phyloP scores from a whole-genome alignment of 2,113 vertebrate genomes.

The Phycodurus eques region DNA sequence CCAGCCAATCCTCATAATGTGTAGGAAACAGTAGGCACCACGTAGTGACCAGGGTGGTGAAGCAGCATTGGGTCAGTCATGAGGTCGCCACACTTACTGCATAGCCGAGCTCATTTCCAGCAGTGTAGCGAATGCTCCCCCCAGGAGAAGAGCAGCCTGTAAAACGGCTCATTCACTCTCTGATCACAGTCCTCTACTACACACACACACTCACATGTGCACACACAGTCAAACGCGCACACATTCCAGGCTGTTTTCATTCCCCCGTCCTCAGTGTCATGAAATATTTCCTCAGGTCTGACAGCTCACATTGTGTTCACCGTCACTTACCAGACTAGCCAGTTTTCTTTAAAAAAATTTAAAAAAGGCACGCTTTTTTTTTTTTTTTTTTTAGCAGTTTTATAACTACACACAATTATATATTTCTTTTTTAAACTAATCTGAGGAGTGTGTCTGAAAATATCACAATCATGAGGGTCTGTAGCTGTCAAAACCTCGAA shows the following conservation, averaged over 20 bases:
- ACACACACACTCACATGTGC: constrained; percentile 26
- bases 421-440: constrained; percentile 47
- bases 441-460: constrained; percentile 42
- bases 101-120: constrained; percentile 74
- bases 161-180: constrained; percentile 73
- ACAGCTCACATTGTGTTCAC: constrained; percentile 41
- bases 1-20: constrained; percentile 16
- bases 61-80: constrained; percentile 58
- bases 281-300: constrained; percentile 46
- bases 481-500: constrained; percentile 11
- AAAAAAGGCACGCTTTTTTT: background rate
- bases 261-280: constrained; percentile 26
- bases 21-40: constrained; percentile 61
- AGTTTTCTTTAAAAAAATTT: constrained; percentile 12
- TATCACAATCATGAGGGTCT: constrained; percentile 28
- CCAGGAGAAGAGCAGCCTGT: constrained; percentile 34
- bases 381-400: constrained; percentile 2
- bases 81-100: constrained; percentile 72
- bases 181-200: constrained; percentile 60
- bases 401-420: constrained; percentile 6
- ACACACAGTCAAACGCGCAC: constrained; percentile 19
- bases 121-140: constrained; percentile 40
- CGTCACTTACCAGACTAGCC: constrained; percentile 23
- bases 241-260: constrained; percentile 33
- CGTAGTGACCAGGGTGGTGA: constrained; percentile 56